These are phyloP conservation scores for Sorex maritimensis DNA, from an alignment of 2,797 vertebrate species.

Conservation along the genomic window DNA sequence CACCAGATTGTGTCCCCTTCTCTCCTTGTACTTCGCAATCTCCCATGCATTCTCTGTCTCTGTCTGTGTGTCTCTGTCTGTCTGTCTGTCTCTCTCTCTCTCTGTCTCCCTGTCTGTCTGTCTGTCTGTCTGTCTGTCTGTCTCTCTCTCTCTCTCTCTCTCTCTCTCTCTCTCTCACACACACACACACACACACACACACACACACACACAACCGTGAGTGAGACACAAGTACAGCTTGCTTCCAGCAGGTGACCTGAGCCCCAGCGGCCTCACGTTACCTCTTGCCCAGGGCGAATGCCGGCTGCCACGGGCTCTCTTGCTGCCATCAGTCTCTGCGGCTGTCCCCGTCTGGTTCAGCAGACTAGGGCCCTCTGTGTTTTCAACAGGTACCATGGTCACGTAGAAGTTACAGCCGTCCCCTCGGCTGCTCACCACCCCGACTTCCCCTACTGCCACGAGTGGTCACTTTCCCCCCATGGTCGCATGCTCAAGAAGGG, in stretches of 20 bases:
- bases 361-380: constrained; percentile 85
- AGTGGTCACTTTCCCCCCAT: constrained; percentile 83
- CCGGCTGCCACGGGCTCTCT: constrained; percentile 67
- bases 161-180: neutral
- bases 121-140: too few relatives aligned
- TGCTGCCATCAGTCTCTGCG: constrained; percentile 78
- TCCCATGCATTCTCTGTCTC: neutral
- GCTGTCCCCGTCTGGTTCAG: constrained; percentile 77
- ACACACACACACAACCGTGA: neutral
- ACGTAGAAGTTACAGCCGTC: constrained; percentile 62
- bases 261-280: constrained; percentile 80
- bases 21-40: constrained; percentile 1
- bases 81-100: too few relatives aligned
- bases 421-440: constrained; percentile 45
- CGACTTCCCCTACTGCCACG: fast-evolving
- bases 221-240: neutral
- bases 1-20: neutral
- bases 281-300: constrained; percentile 86
- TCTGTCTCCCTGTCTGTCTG: too few relatives aligned
- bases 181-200: neutral
- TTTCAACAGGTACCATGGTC: constrained; percentile 88
- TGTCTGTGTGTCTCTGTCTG: too few relatives aligned
- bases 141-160: too few relatives aligned
- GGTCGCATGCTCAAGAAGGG: constrained; percentile 81
- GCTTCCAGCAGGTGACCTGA: neutral